Base-by-base conservation (phyloP, 2,797 vertebrate genomes). In the Pseudotriccus pelzelni region DNA sequence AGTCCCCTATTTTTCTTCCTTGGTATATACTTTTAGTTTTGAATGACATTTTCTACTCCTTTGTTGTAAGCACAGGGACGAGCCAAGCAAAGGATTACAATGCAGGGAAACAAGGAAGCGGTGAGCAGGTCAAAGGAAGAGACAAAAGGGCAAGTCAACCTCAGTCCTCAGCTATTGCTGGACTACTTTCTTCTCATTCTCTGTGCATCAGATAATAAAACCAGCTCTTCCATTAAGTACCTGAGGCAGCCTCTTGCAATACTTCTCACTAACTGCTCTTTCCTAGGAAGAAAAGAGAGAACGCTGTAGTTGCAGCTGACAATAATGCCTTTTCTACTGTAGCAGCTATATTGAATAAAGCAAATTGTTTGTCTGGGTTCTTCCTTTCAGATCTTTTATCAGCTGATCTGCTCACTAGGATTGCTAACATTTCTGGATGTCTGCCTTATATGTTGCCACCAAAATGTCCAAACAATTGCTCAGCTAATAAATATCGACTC, bases 391-490 rank as follows among this genome's bases (percentile, higher is more conserved):
- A 98, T 49, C 32, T 90, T 64, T 86, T 98, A n/a, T 96, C 98
- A 8, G 75, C 93, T 97, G 97, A 98, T 16, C 92, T 98, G 6
- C 93, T 99, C 86, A 92, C 94, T 77, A 66, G 87, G 52, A 97
- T 99, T 53, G 98, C 98, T 44, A 98, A 98, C 68, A 87, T 98
- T 77, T 99, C 99, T 13, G 98, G 98, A 52, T 99, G 99, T 95
- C 97, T 98, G 37, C 96, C 97, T 53, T 86, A 96, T 46, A 89
- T 97, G 60, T 93, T 97, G 47, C 97, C 98, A 52, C 95, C 95
- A 41, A 60, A 77, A 58, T 99, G 99, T 72, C 97, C 97, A 27
- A 89, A 90, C 30, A 96, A 97, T 25, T 98, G 97, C 75, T 96
- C 97, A 41, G 96, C 97, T 27, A 94, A 85, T 91, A 98, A 98